Evolutionary conservation across 1,140 invertebrate genomes (phyloP).

Genomic region (Luehdorfia chinensis): DNA sequence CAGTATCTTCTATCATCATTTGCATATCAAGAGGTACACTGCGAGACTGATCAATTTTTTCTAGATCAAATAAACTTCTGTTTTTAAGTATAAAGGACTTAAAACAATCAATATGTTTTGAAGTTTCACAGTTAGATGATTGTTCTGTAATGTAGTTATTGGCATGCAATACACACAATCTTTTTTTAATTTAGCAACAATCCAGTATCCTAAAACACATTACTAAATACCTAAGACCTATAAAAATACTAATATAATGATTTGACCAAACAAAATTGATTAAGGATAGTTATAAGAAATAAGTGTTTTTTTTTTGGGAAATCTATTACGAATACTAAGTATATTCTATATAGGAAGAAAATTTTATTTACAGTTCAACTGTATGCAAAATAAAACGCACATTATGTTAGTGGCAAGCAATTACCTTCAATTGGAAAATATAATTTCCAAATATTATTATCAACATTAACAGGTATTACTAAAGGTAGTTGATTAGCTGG

Average conservation of each 20-base stretch:
- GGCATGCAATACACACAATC: background rate
- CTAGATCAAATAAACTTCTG: slow-evolving; percentile 73
- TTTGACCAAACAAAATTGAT: no score
- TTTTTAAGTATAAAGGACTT: slow-evolving; percentile 78
- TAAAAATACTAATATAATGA: no score
- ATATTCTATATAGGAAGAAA: no score
- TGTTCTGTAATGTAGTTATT: slow-evolving; percentile 69
- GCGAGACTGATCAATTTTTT: slow-evolving; percentile 80
- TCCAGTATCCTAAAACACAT: no score
- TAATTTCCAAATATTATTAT: slow-evolving; percentile 82
- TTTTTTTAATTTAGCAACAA: no score
- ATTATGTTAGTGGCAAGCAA: no score
- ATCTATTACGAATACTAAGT: no score
- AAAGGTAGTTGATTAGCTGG: slow-evolving; percentile 58
- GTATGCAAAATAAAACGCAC: no score
- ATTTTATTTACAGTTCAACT: no score
- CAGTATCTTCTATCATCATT: slow-evolving; percentile 78
- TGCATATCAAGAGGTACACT: slow-evolving; percentile 82
- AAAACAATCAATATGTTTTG: slow-evolving; percentile 75
- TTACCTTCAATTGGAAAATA: slow-evolving; percentile 84
- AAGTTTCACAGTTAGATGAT: slow-evolving; percentile 60
- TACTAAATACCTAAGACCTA: no score
- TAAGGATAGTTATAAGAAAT: no score
- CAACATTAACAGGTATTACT: slow-evolving; percentile 38
- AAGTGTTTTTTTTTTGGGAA: no score